Evolutionary conservation across 2,113 vertebrate species (phyloP).

Genomic region (Ctenodactylus gundi): DNA sequence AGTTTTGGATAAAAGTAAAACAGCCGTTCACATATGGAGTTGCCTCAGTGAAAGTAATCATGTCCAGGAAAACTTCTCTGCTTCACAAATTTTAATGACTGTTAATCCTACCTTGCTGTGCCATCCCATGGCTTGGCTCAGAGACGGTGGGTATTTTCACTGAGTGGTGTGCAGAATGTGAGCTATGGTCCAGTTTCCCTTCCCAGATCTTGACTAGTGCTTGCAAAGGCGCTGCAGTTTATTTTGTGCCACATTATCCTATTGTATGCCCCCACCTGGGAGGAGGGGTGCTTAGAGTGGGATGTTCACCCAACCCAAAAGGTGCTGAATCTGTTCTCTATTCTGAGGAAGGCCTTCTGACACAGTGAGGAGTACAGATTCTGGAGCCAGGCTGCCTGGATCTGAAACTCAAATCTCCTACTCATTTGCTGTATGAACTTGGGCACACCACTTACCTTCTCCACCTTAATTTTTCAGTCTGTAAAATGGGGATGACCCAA

Average conservation of each 20-base stretch:
- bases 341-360: background rate
- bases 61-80: background rate
- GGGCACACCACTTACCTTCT: background rate
- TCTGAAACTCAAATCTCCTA: background rate
- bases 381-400: background rate
- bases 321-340: background rate
- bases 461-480: background rate
- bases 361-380: background rate
- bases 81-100: constrained; percentile 5
- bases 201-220: background rate
- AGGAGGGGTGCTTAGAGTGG: background rate
- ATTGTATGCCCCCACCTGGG: background rate
- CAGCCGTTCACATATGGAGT: background rate
- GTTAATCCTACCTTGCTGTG: background rate
- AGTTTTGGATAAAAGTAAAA: constrained; percentile 5
- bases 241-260: background rate
- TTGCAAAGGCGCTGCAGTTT: background rate
- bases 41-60: constrained; percentile 16
- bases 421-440: background rate
- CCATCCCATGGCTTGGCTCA: background rate
- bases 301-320: background rate
- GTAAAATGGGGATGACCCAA: background rate
- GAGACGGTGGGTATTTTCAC: background rate
- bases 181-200: background rate
- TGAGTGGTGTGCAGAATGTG: background rate